phyloP scores from a whole-genome alignment of 2,888 invertebrate species.

The Drosophila pseudotakahashii region DNA sequence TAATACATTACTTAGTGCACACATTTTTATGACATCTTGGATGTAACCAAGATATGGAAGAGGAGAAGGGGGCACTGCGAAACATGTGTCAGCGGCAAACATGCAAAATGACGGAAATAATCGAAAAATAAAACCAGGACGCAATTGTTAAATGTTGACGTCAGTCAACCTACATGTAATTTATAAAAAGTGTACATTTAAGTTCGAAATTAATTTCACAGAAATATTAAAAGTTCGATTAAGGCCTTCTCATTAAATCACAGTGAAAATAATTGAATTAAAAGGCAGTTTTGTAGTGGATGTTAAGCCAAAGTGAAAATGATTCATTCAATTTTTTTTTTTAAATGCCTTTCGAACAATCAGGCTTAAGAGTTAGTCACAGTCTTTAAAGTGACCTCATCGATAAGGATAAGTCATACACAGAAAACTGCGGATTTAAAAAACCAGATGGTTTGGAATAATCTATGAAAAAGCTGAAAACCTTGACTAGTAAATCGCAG shows the following conservation, averaged over 20 bases:
- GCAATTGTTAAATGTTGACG: conserved; percentile 8
- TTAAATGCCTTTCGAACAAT: not conserved
- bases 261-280: not conserved
- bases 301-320: not conserved
- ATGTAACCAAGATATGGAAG: not conserved
- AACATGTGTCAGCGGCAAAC: conserved; percentile 28
- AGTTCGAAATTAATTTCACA: too few relatives aligned
- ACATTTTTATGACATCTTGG: conserved; percentile 16
- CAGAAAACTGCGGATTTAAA: not conserved
- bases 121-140: conserved; percentile 9
- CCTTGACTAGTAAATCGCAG: not conserved
- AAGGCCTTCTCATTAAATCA: too few relatives aligned
- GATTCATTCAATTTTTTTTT: conserved; percentile 6
- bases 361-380: conserved; percentile 11
- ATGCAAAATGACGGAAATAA: not conserved
- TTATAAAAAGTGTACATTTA: not conserved
- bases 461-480: too few relatives aligned
- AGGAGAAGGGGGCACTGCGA: not conserved
- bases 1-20: conserved; percentile 16
- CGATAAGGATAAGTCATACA: conserved; percentile 11
- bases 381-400: conserved; percentile 5
- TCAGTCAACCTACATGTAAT: not conserved
- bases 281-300: not conserved
- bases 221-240: too few relatives aligned
- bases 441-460: not conserved